Evolutionary conservation across 1,140 invertebrate species (phyloP), one percentile per base, ranked within the genome.

Genomic region (Antheraea mylitta): DNA sequence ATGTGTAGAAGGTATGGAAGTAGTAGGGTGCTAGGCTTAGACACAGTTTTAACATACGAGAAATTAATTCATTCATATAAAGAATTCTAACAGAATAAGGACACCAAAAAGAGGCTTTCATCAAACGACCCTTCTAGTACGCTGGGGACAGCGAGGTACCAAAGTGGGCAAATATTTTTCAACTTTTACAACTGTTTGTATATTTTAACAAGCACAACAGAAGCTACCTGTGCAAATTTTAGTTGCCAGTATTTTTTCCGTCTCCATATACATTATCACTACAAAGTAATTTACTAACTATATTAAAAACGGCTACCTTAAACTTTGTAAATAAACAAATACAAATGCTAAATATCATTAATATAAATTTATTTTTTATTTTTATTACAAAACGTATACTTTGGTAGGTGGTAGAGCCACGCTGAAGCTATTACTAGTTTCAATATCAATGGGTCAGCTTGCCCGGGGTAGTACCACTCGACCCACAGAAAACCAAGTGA

Each of bases 151-250:
- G 45, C 22, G 60, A 71, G 63, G 67, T 72, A 73, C 59, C 60
- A 66, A 72, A 65, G 64, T 71, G 60, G 65, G 70, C 68, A 79
- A 79, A 79, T 77, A 79, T 75, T 76, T 72, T 76, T 73, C 58
- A 69, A 76, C 58, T 72, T 74, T 64, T 60, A 74, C 66, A 76
- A 74, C 70, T 65, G 63, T 73, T 73, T 74, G 72, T 71, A 63
- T 73, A 60, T 63, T 69, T 53, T 72, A 69, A 71, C 69, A 68
- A 66, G 68, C 67, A 59, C 60, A 36, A 61, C 60, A 61, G 22
- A 22, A 42, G 16, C 45, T 53, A 53, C 45, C 45, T 53, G 45
- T 53, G 16, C 16, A 16, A n/a, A 53, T 53, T 53, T 53, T 53
- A 53, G 16, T 53, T 13, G 9, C 0, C 13, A 53, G 45, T 13